Conservation (phyloP, 2,113 vertebrate genomes). For the Entelurus aequoreus region DNA sequence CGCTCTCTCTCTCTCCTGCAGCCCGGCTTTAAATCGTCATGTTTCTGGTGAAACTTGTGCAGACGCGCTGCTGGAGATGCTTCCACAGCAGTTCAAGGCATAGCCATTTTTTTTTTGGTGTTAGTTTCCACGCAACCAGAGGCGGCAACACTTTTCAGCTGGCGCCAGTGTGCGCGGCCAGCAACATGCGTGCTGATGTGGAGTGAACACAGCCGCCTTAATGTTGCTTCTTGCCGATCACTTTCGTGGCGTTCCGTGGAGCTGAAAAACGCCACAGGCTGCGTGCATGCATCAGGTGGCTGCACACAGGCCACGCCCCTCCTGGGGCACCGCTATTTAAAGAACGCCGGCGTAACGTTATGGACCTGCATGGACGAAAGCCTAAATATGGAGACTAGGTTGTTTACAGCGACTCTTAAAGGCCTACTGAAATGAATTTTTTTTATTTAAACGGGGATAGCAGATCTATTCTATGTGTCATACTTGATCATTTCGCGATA, state of each 20-base stretch:
- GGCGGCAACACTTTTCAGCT: constrained; percentile 32
- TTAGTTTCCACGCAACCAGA: constrained; percentile 66
- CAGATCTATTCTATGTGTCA: too few species aligned
- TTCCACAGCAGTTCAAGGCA: constrained; percentile 17
- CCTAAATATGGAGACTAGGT: too few species aligned
- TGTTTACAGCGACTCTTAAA: too few species aligned
- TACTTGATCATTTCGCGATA: too few species aligned
- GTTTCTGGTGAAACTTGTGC: constrained; percentile 35
- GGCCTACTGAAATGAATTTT: too few species aligned
- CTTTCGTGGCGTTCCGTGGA: neutral
- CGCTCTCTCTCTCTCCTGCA: constrained; percentile 29
- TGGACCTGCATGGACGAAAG: neutral
- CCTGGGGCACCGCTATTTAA: neutral
- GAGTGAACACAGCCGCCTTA: neutral
- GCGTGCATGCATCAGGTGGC: constrained; percentile 42
- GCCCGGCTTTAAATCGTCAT: constrained; percentile 19
- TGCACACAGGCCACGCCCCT: constrained; percentile 2
- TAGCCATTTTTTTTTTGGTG: constrained; percentile 24
- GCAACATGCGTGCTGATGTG: neutral
- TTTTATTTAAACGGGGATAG: too few species aligned
- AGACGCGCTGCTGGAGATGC: constrained; percentile 43
- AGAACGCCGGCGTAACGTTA: neutral
- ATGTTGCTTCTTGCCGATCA: neutral
- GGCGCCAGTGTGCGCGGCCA: constrained; percentile 16
- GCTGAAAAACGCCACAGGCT: neutral